These are phyloP conservation scores for Agrotis ipsilon DNA, from an alignment of 2,888 invertebrate species.

Conservation along the genomic window DNA sequence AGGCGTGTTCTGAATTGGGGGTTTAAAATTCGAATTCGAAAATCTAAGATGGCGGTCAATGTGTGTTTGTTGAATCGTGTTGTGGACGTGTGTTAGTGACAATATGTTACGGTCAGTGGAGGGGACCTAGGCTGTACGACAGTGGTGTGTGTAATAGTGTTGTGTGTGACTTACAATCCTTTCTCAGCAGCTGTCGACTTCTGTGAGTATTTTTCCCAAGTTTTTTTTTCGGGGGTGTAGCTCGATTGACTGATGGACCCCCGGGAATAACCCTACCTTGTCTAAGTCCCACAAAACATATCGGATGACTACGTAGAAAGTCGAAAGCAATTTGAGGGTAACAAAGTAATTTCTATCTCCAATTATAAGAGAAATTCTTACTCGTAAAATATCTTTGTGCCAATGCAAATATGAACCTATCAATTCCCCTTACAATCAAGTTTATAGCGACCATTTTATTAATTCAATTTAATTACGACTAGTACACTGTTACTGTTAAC, in stretches of 20 bases:
- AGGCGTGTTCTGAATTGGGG: conserved; percentile 63
- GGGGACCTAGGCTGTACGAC: conserved; percentile 67
- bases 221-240: conserved; percentile 27
- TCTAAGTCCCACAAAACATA: conserved; percentile 15
- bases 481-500: conserved; percentile 2
- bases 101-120: conserved; percentile 66
- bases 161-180: conserved; percentile 57
- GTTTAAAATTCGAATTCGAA: conserved; percentile 51
- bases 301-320: conserved; percentile 21
- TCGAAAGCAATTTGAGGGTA: conserved; percentile 6
- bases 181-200: conserved; percentile 39
- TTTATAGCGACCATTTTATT: conserved; percentile 25
- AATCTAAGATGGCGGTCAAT: conserved; percentile 61
- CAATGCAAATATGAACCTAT: neutral
- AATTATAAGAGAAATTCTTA: neutral
- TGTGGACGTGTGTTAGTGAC: conserved; percentile 42
- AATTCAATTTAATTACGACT: conserved; percentile 18
- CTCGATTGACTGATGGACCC: conserved; percentile 9
- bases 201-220: conserved; percentile 50
- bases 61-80: conserved; percentile 16
- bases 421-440: conserved; percentile 6
- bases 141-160: conserved; percentile 66
- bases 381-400: neutral
- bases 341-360: neutral
- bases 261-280: conserved; percentile 8